Percentiles rank a stretch among this genome's conserved stretches.
These are phyloP conservation scores for Tupiocoris notatus DNA, from an alignment of 2,888 invertebrate species.

Conservation along the genomic window DNA sequence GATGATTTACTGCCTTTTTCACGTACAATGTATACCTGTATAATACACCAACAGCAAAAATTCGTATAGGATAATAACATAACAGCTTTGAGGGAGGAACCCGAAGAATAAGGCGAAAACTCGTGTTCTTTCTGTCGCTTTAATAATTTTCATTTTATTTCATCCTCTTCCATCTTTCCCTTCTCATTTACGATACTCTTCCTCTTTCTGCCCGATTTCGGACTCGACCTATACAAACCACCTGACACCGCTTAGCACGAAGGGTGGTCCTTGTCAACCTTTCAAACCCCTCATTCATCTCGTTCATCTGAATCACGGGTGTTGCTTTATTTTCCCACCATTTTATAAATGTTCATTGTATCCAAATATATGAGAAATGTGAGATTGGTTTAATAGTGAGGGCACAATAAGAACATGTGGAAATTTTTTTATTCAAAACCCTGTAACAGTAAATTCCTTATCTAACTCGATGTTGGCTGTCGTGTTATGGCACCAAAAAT, in stretches of 20 bases:
- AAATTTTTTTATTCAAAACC: no score
- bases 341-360: no score
- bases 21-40: constrained; percentile 19
- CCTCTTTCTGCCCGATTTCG: not conserved
- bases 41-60: constrained; percentile 19
- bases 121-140: constrained; percentile 8
- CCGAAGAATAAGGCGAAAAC: not conserved
- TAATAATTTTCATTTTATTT: not conserved
- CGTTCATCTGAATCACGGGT: not conserved
- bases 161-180: constrained; percentile 1
- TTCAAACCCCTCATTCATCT: constrained; percentile 39
- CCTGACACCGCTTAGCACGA: constrained; percentile 31
- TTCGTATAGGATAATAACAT: constrained; percentile 28
- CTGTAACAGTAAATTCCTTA: no score
- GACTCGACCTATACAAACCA: constrained; percentile 13
- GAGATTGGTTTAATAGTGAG: no score
- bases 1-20: constrained; percentile 33
- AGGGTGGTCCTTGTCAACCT: constrained; percentile 34
- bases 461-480: no score
- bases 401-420: no score
- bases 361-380: no score
- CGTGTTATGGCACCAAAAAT: no score
- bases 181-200: constrained; percentile 1
- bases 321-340: not conserved
- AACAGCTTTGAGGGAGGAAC: constrained; percentile 1